Evolutionary conservation across 1,140 invertebrate genomes (phyloP).

Genomic region (Scaptodrosophila lebanonensis): DNA sequence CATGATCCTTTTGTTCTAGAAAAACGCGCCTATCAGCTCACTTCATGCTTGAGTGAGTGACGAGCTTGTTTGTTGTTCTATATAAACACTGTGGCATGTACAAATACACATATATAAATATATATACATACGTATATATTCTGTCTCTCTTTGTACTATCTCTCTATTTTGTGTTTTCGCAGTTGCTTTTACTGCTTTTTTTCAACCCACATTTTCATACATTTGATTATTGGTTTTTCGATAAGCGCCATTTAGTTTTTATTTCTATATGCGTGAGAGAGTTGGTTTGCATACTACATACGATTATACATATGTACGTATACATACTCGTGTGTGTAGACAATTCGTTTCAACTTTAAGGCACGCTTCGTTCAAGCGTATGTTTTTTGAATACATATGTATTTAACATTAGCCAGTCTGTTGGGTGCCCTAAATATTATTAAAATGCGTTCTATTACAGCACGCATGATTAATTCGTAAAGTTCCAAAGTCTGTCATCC

Average conservation of each 20-base stretch:
- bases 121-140: too few species aligned
- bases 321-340: too few species aligned
- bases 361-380: conserved; percentile 43
- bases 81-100: conserved; percentile 7
- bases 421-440: too few species aligned
- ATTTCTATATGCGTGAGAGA: conserved; percentile 31
- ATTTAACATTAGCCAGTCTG: too few species aligned
- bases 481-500: too few species aligned
- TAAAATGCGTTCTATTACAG: too few species aligned
- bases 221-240: conserved; percentile 23
- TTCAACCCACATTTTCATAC: conserved; percentile 2
- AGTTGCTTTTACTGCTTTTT: conserved; percentile 28
- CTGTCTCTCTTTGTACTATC: conserved; percentile 30
- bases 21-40: conserved; percentile 43
- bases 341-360: background rate
- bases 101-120: too few species aligned
- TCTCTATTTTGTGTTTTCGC: conserved; percentile 45
- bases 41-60: conserved; percentile 69
- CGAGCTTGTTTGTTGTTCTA: conserved; percentile 54
- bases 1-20: conserved; percentile 55
- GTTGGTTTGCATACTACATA: conserved; percentile 3
- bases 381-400: conserved; percentile 40
- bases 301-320: background rate
- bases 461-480: too few species aligned
- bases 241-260: conserved; percentile 71